Evolutionary conservation across 2,888 invertebrate species (phyloP).

Genomic region (Pachliopta kotzebuea): DNA sequence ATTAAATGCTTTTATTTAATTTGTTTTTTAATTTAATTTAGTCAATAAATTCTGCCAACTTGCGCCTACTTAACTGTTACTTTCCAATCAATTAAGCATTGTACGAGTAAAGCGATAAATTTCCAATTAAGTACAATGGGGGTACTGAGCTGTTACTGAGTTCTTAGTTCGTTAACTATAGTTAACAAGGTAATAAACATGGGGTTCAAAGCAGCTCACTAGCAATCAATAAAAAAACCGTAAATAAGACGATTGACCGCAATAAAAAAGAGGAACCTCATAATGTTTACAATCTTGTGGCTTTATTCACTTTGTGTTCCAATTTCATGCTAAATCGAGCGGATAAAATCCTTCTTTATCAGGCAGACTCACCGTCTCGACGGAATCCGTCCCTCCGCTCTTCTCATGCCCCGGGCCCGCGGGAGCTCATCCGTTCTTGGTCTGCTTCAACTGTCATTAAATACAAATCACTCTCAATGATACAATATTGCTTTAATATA

Average conservation of each 20-base stretch:
- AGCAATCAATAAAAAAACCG: conserved; percentile 73
- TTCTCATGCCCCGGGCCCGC: conserved; percentile 34
- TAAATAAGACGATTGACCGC: conserved; percentile 72
- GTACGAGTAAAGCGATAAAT: conserved; percentile 65
- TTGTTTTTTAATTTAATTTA: conserved; percentile 50
- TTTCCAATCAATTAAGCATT: conserved; percentile 65
- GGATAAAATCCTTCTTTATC: conserved; percentile 78
- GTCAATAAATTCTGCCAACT: conserved; percentile 36
- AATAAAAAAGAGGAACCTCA: conserved; percentile 76
- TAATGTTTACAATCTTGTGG: conserved; percentile 81
- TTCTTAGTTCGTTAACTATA: conserved; percentile 74
- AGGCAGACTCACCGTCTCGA: conserved; percentile 75
- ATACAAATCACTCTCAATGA: conserved; percentile 66
- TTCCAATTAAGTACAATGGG: conserved; percentile 66
- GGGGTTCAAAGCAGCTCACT: conserved; percentile 59
- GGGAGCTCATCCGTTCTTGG: conserved; percentile 38
- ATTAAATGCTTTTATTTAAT: conserved; percentile 40
- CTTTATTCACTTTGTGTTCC: conserved; percentile 81
- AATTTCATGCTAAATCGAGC: conserved; percentile 81
- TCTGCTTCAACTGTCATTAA: conserved; percentile 67
- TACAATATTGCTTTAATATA: conserved; percentile 59
- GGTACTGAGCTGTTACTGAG: conserved; percentile 56
- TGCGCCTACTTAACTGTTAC: conserved; percentile 50
- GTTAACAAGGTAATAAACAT: conserved; percentile 79
- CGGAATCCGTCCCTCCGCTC: conserved; percentile 41